Evolutionary conservation across 2,888 invertebrate species (phyloP).

Genomic region (Mythimna loreyi): DNA sequence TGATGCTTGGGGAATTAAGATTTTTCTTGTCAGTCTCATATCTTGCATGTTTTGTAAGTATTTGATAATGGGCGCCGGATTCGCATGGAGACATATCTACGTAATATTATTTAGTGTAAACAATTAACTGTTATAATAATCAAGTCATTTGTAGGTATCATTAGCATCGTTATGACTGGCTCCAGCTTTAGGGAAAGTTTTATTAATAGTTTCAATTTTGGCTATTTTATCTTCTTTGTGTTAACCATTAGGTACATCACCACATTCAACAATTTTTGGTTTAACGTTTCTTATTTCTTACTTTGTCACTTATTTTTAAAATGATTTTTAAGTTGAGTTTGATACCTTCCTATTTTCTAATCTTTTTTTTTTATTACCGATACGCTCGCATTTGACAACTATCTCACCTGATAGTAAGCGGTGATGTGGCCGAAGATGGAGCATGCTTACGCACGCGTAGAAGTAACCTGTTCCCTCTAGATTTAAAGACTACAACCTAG

Average conservation of each 20-base stretch:
- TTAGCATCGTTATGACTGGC: background rate
- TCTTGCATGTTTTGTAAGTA: conserved; percentile 23
- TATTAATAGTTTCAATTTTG: background rate
- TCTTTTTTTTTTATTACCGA: too few species aligned
- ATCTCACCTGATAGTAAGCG: too few species aligned
- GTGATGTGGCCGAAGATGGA: too few species aligned
- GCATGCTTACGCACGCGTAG: too few species aligned
- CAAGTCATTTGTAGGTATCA: background rate
- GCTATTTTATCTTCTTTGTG: background rate
- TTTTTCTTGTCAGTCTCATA: conserved; percentile 33
- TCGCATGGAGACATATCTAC: background rate
- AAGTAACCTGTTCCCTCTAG: too few species aligned
- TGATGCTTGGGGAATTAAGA: conserved; percentile 18
- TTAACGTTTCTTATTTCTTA: background rate
- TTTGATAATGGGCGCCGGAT: conserved; percentile 18
- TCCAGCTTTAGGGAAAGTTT: background rate
- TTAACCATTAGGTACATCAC: too few species aligned
- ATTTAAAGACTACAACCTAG: too few species aligned
- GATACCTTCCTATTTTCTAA: background rate
- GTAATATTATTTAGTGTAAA: background rate
- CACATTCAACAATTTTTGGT: too few species aligned
- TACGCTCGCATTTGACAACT: too few species aligned
- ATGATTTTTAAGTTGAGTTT: background rate
- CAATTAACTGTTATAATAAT: background rate
- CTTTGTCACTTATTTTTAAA: background rate